Conservation (phyloP, 2,888 invertebrate genomes). For the Drosophila cracens region DNA sequence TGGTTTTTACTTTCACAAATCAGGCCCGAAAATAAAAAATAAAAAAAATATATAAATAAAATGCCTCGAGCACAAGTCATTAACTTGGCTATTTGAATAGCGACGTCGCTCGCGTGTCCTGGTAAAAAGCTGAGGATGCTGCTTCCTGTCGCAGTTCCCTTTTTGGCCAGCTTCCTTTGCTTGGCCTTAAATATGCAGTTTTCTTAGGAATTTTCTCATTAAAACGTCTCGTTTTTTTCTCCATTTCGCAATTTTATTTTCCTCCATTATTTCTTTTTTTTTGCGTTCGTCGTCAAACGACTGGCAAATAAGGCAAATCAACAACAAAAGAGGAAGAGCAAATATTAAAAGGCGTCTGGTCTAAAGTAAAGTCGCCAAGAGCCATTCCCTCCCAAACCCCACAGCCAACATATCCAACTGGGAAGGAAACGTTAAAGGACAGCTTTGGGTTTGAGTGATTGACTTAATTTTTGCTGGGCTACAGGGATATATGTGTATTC, state of each 20-base stretch:
- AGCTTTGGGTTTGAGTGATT: constrained; percentile 74
- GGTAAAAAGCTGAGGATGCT: constrained; percentile 39
- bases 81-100: constrained; percentile 82
- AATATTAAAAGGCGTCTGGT: constrained; percentile 81
- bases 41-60: constrained; percentile 32
- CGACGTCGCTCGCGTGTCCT: constrained; percentile 23
- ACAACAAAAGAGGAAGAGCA: constrained; percentile 52
- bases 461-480: constrained; percentile 60
- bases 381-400: constrained; percentile 30
- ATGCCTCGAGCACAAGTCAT: constrained; percentile 74
- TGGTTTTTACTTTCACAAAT: constrained; percentile 73
- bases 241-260: constrained; percentile 33
- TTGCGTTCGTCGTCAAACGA: constrained; percentile 16
- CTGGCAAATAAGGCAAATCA: constrained; percentile 71
- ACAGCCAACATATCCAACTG: neutral
- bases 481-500: constrained; percentile 21
- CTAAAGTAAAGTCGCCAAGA: constrained; percentile 61
- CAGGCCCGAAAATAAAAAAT: constrained; percentile 39
- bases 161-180: constrained; percentile 24
- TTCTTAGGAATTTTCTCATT: constrained; percentile 81
- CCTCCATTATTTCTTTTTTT: constrained; percentile 13
- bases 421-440: constrained; percentile 34
- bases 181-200: constrained; percentile 79
- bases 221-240: constrained; percentile 52
- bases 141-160: constrained; percentile 61